Conservation (phyloP, 2,113 vertebrate species). For the Chaetodon trifascialis region DNA sequence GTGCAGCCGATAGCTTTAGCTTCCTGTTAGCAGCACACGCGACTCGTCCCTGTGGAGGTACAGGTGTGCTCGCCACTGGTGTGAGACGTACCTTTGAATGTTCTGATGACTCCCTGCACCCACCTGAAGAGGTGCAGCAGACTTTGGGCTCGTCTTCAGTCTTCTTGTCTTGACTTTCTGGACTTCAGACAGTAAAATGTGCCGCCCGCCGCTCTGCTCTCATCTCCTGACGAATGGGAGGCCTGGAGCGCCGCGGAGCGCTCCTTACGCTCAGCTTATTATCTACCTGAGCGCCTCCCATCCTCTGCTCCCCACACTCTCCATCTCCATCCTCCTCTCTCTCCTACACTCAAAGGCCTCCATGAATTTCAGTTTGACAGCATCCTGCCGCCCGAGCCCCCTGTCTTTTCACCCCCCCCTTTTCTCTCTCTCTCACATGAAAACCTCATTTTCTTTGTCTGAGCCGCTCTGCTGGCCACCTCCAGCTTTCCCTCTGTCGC, state of each 20-base stretch:
- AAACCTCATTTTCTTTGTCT: constrained; percentile 34
- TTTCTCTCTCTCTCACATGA: constrained; percentile 16
- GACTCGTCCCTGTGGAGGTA: neutral
- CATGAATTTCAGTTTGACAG: constrained; percentile 1
- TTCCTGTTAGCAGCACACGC: too few species aligned
- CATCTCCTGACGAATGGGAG: constrained; percentile 49
- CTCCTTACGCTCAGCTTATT: constrained; percentile 45
- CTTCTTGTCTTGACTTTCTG: too few species aligned
- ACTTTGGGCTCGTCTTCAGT: too few species aligned
- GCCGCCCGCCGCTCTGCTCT: constrained; percentile 35
- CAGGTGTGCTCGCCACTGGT: neutral
- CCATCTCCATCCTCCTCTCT: neutral
- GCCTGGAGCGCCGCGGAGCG: neutral
- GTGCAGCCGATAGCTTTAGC: too few species aligned
- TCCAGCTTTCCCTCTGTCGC: constrained; percentile 29
- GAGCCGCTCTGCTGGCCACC: constrained; percentile 40
- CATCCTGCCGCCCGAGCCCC: constrained; percentile 1
- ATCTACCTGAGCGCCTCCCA: constrained; percentile 55
- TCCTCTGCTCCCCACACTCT: neutral
- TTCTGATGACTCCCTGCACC: neutral
- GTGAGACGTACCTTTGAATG: neutral
- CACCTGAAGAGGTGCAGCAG: neutral
- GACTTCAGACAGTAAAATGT: neutral
- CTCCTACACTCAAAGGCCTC: neutral
- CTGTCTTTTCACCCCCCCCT: constrained; percentile 9